Conservation (phyloP, 2,797 vertebrate genomes). For the Syngnathus rostellatus region DNA sequence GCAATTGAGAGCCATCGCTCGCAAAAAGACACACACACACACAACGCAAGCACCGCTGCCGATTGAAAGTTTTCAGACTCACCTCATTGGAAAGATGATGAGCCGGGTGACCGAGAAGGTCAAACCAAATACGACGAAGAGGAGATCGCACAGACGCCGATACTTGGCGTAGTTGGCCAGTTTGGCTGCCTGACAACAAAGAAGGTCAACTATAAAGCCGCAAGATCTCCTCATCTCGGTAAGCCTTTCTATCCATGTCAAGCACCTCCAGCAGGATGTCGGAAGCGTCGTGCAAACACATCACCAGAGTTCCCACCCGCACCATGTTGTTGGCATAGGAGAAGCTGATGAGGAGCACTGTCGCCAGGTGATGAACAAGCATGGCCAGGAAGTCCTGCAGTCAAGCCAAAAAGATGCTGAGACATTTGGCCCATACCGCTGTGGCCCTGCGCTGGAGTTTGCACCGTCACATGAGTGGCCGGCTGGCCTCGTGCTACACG, state of each 20-base stretch:
- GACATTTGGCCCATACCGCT: not conserved
- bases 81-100: constrained; percentile 74
- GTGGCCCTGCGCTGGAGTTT: constrained; percentile 32
- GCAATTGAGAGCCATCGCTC: too few species aligned
- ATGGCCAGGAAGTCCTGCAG: constrained; percentile 86
- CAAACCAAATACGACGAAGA: constrained; percentile 84
- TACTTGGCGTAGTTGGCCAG: constrained; percentile 93
- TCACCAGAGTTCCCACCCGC: constrained; percentile 80
- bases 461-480: constrained; percentile 50
- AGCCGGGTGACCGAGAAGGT: constrained; percentile 87
- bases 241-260: not conserved
- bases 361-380: constrained; percentile 85
- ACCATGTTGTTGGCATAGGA: constrained; percentile 91
- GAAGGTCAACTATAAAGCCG: constrained; percentile 14
- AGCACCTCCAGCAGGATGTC: constrained; percentile 87
- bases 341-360: constrained; percentile 79
- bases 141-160: constrained; percentile 83
- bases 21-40: too few species aligned
- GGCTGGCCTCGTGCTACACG: too few species aligned
- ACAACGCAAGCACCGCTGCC: too few species aligned
- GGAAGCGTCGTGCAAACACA: constrained; percentile 82
- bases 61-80: constrained; percentile 22
- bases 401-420: not conserved
- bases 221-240: not conserved
- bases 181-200: constrained; percentile 80